phyloP scores from a whole-genome alignment of 2,797 vertebrate species.

The Natrix natrix region DNA sequence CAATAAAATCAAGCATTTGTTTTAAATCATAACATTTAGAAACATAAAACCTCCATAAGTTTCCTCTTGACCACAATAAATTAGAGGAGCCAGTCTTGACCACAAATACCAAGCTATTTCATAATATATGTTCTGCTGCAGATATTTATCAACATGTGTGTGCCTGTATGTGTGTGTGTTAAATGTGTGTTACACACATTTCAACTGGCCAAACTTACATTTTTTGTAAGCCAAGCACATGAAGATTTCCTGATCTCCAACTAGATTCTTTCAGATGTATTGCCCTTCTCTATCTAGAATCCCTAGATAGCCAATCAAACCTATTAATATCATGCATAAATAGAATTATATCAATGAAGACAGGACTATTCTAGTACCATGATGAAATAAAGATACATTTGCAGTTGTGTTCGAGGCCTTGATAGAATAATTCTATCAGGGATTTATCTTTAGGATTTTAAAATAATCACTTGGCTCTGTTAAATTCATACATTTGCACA shows the following conservation, averaged over 20 bases:
- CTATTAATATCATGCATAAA: neutral
- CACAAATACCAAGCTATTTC: neutral
- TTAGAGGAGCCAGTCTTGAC: neutral
- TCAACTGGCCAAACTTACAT: neutral
- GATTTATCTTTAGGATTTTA: neutral
- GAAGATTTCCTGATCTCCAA: neutral
- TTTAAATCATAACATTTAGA: neutral
- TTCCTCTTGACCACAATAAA: neutral
- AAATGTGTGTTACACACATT: neutral
- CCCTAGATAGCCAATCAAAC: neutral
- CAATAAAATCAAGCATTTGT: neutral
- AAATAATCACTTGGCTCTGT: neutral
- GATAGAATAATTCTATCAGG: neutral
- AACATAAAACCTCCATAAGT: neutral
- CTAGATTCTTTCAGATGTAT: neutral
- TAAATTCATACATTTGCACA: neutral
- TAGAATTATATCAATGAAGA: neutral
- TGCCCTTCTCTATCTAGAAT: neutral
- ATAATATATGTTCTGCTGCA: neutral
- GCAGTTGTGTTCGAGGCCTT: neutral
- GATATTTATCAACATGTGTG: neutral
- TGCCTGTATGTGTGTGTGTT: neutral
- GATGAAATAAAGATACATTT: neutral
- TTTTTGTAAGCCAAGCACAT: neutral
- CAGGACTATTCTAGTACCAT: neutral